Evolutionary conservation across 2,113 vertebrate species (phyloP).

Genomic region (Hippocampus mohnikei): DNA sequence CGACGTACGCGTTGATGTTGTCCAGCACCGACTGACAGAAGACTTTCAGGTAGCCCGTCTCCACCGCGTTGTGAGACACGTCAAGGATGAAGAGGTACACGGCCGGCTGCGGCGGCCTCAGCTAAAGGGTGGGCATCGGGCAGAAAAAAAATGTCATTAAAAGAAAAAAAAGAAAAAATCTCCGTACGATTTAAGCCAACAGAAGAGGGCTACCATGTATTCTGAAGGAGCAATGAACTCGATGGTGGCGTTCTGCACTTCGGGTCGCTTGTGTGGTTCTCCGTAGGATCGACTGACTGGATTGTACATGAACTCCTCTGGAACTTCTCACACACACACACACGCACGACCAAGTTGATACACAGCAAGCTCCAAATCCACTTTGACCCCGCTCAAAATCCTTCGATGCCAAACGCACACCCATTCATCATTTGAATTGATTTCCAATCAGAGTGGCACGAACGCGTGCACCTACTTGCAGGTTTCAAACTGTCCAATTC

Average conservation of each 20-base stretch:
- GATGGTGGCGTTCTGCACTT: conserved; percentile 93
- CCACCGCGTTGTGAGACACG: conserved; percentile 92
- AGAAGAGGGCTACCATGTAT: conserved; percentile 82
- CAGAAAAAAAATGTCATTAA: background rate
- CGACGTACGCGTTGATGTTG: conserved; percentile 89
- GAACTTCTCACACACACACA: conserved; percentile 73
- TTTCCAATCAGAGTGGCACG: too few species aligned
- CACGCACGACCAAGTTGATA: background rate
- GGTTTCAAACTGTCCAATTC: too few species aligned
- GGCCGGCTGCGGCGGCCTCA: conserved; percentile 93
- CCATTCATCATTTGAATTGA: too few species aligned
- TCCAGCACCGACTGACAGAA: conserved; percentile 90
- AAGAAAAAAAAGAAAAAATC: background rate
- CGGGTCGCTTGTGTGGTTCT: conserved; percentile 91
- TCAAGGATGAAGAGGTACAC: conserved; percentile 95
- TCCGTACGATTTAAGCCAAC: background rate
- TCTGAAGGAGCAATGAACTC: conserved; percentile 98
- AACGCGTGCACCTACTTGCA: too few species aligned
- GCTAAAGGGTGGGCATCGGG: conserved; percentile 55
- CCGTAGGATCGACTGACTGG: conserved; percentile 93
- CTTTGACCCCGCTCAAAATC: background rate
- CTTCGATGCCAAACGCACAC: background rate
- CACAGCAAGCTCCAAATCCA: too few species aligned
- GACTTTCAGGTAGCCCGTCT: conserved; percentile 90
- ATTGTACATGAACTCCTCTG: conserved; percentile 97